phyloP scores from a whole-genome alignment of 53 echinoderm and acorn worm species.

The Patiria pectinifera region DNA sequence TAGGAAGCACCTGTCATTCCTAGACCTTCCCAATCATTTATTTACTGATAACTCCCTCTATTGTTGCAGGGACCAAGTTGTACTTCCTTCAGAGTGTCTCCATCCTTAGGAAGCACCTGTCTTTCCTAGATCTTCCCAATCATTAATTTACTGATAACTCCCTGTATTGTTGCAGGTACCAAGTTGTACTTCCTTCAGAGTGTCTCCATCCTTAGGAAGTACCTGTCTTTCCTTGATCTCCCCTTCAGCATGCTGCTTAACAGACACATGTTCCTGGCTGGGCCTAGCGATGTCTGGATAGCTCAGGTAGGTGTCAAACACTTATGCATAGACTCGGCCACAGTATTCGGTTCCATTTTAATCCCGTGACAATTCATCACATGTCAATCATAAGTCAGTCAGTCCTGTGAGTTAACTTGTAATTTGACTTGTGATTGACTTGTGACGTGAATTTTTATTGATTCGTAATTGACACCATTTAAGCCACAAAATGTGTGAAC shows the following conservation, averaged over 20 bases:
- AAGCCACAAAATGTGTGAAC: too few relatives aligned
- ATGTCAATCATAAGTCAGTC: too few relatives aligned
- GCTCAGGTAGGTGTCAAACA: slow-evolving; percentile 67
- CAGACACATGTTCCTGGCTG: slow-evolving; percentile 71
- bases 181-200: slow-evolving; percentile 81
- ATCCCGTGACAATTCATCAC: neutral
- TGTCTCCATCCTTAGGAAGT: slow-evolving; percentile 72
- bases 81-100: slow-evolving; percentile 62
- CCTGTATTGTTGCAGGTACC: slow-evolving; percentile 44
- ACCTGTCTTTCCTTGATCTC: slow-evolving; percentile 75
- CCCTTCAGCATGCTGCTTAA: slow-evolving; percentile 78
- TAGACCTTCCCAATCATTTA: neutral
- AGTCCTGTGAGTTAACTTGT: too few relatives aligned
- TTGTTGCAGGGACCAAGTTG: slow-evolving; percentile 34
- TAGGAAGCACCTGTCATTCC: slow-evolving; percentile 64
- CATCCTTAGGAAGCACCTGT: slow-evolving; percentile 35
- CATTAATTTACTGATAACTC: neutral
- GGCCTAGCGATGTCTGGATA: slow-evolving; percentile 68
- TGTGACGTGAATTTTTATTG: too few relatives aligned
- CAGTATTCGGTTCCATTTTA: too few relatives aligned
- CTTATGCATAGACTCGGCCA: too few relatives aligned
- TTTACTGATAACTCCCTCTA: neutral
- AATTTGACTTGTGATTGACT: too few relatives aligned
- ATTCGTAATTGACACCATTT: too few relatives aligned
- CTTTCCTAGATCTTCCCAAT: neutral